A percentile compares a stretch with the other conserved stretches of the same genome.
Conservation (phyloP, 2,797 vertebrate species). For the Karalla daura region DNA sequence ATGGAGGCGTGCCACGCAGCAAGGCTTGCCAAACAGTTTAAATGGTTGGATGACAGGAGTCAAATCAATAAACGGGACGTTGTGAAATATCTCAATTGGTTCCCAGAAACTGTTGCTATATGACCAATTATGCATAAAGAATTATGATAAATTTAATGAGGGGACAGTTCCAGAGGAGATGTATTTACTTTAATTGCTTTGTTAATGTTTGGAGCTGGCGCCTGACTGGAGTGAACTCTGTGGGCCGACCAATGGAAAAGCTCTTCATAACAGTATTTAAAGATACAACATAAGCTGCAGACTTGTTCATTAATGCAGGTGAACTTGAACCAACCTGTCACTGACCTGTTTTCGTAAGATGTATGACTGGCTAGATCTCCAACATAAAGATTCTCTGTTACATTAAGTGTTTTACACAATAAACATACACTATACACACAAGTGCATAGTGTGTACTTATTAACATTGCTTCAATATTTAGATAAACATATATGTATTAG, state of each 20-base stretch:
- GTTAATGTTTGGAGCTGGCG: neutral
- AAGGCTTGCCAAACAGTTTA: constrained; percentile 43
- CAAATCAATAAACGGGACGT: constrained; percentile 43
- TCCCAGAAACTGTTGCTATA: neutral
- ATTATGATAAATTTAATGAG: neutral
- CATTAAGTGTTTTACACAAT: no score
- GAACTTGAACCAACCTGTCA: no score
- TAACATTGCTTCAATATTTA: no score
- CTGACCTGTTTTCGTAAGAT: no score
- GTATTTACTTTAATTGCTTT: constrained; percentile 2
- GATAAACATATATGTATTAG: no score
- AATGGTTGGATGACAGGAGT: constrained; percentile 42
- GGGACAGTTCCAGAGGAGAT: neutral
- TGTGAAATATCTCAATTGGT: constrained; percentile 28
- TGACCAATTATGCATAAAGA: neutral
- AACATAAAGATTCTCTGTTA: no score
- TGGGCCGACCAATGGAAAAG: neutral
- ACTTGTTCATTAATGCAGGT: neutral
- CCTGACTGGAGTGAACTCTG: neutral
- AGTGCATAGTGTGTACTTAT: no score
- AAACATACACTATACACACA: neutral
- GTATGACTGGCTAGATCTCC: no score
- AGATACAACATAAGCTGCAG: neutral
- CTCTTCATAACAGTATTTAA: neutral
- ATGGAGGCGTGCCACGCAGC: constrained; percentile 53